Conservation (phyloP, 2,113 vertebrate genomes). For the Actinemys pallida region DNA sequence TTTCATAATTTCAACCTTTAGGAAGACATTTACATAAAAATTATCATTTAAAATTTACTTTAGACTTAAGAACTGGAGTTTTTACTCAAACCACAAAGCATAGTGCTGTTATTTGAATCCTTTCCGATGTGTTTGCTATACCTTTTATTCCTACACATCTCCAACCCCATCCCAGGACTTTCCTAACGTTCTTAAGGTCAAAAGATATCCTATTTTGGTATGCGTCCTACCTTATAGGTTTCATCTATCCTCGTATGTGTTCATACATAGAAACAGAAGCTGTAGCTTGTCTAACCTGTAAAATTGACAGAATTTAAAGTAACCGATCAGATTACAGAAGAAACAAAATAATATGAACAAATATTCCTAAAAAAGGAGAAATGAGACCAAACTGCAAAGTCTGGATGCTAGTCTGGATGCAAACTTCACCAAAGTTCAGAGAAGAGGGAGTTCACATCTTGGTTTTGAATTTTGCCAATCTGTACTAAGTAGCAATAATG, state of each 20-base stretch:
- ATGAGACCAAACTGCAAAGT: neutral
- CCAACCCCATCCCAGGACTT: neutral
- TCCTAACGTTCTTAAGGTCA: neutral
- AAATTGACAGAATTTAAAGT: neutral
- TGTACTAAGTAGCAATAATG: neutral
- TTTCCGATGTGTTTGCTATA: neutral
- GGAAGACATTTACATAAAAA: neutral
- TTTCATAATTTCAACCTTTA: neutral
- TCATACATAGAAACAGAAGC: neutral
- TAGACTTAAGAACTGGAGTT: constrained; percentile 33
- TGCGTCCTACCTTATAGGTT: neutral
- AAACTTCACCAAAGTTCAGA: neutral
- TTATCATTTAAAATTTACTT: neutral
- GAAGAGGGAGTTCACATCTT: neutral
- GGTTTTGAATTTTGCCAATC: neutral
- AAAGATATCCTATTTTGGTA: constrained; percentile 32
- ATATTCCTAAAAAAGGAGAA: neutral
- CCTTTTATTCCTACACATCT: neutral
- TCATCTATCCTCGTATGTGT: neutral
- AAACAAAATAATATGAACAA: neutral
- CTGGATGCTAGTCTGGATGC: neutral
- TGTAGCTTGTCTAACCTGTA: neutral
- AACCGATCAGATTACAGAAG: constrained; percentile 22
- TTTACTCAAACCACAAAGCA: constrained; percentile 27
- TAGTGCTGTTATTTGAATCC: neutral